Evolutionary conservation across 2,888 invertebrate genomes (phyloP), one percentile per base, ranked within the genome.

Genomic region (Dicranocentrus wangi): DNA sequence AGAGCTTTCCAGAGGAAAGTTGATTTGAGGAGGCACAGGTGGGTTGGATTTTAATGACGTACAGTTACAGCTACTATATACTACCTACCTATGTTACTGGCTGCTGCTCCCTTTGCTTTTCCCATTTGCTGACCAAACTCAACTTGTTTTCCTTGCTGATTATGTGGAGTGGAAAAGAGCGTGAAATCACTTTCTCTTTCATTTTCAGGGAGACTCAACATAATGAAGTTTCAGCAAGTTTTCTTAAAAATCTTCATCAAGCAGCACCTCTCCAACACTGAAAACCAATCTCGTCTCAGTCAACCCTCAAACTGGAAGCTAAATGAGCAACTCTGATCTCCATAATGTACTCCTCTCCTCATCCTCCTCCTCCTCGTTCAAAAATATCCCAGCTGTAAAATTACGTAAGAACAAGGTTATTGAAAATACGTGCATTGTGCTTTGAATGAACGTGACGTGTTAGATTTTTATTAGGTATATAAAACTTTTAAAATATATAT

Each of bases 1-100:
- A 94, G 97, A 88, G 95, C 98, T 5, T 99, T 99, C 90, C 96
- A 96, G 89, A 91, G 96, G 68, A 96, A 96, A 88, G 98, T 99
- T 83, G 98, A 99, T 89, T 91, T 98, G 72, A 91, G 98, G 60
- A 92, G 98, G 27, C 98, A 99, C 89, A 92, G 78, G 78, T 78
- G 70, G 70, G 77, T 77, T 28, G 25, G 21, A 42, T 60, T 69
- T 55, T 65, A 65, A 47, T 23, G 13, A 32, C 1, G n/a, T 39
- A 32, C 69, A 55, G 17, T 17, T 47, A n/a, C n/a, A n/a, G n/a
- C n/a, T n/a, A n/a, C 8, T n/a, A 21, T 5, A 39, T 39, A 39
- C 39, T 39, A 39, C 39, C 39, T 39, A 28, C 27, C 53, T 17
- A n/a, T n/a, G n/a, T n/a, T n/a, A n/a, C n/a, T n/a, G n/a, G n/a